These are phyloP conservation scores for Microchirus variegatus DNA, from an alignment of 2,797 vertebrate genomes.

Conservation along the genomic window DNA sequence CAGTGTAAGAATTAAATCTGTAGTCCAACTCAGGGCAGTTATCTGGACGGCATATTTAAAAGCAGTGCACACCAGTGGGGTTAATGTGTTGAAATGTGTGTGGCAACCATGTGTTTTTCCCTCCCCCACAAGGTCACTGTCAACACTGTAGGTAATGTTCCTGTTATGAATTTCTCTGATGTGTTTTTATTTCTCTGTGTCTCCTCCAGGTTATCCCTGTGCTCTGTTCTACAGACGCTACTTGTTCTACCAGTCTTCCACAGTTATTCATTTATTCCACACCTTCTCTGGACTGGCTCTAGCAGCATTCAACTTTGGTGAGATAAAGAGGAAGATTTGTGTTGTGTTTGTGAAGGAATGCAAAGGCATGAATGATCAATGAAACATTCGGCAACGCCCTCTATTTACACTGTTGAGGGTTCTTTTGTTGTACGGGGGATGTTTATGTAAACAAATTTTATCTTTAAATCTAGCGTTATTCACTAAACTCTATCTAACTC, in stretches of 20 bases:
- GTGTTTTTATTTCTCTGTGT: conserved; percentile 9
- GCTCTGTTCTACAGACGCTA: conserved; percentile 90
- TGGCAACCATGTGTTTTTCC: background rate
- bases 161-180: conserved; percentile 17
- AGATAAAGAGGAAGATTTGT: conserved; percentile 48
- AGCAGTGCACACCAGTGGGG: background rate
- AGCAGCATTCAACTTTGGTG: conserved; percentile 98
- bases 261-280: conserved; percentile 92
- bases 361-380: background rate
- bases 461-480: background rate
- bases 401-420: too few relatives aligned
- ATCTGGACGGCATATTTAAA: conserved; percentile 24
- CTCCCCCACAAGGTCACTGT: conserved; percentile 32
- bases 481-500: background rate
- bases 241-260: conserved; percentile 89
- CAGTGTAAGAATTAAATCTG: too few relatives aligned
- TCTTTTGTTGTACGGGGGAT: background rate
- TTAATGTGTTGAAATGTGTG: background rate
- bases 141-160: conserved; percentile 5
- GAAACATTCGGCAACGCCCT: too few relatives aligned
- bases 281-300: conserved; percentile 89
- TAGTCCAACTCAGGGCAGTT: background rate
- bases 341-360: background rate
- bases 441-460: background rate
- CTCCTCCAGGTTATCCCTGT: conserved; percentile 89